A percentile compares a stretch with the other conserved stretches of the same genome.
These are phyloP conservation scores for Philereme vetulata DNA, from an alignment of 2,888 invertebrate species.

Conservation along the genomic window DNA sequence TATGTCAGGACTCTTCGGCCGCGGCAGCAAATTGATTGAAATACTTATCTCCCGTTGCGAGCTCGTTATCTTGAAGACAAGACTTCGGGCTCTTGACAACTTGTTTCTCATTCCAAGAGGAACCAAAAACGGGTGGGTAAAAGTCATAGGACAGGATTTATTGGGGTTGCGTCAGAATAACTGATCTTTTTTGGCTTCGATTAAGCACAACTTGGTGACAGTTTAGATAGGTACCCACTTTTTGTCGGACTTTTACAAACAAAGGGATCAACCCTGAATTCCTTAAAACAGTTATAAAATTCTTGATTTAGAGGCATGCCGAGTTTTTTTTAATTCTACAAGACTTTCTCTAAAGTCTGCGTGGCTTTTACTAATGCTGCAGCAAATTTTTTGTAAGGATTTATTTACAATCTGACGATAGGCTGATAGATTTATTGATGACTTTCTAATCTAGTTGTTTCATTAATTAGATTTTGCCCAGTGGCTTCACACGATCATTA, in stretches of 20 bases:
- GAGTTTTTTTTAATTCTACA: no score
- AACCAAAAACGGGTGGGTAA: not conserved
- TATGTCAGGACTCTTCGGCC: conserved; percentile 9
- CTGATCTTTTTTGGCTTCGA: not conserved
- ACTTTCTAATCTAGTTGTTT: not conserved
- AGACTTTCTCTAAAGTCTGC: no score
- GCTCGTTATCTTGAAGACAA: conserved; percentile 20
- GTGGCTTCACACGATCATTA: not conserved
- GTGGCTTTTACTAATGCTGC: no score
- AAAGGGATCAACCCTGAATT: no score
- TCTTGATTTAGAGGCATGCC: no score
- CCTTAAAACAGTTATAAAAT: no score
- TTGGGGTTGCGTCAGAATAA: not conserved
- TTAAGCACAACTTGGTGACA: no score
- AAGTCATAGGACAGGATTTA: not conserved
- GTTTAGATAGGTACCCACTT: no score
- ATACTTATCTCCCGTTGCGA: conserved; percentile 8
- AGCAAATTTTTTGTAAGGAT: no score
- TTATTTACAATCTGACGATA: not conserved
- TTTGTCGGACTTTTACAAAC: no score
- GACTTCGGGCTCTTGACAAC: conserved; percentile 8
- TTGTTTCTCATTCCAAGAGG: conserved; percentile 23
- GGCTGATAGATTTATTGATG: not conserved
- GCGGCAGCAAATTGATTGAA: conserved; percentile 21
- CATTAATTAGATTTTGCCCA: not conserved